Evolutionary conservation across 1,140 invertebrate species (phyloP).

Genomic region (Macrocentrus cingulum): DNA sequence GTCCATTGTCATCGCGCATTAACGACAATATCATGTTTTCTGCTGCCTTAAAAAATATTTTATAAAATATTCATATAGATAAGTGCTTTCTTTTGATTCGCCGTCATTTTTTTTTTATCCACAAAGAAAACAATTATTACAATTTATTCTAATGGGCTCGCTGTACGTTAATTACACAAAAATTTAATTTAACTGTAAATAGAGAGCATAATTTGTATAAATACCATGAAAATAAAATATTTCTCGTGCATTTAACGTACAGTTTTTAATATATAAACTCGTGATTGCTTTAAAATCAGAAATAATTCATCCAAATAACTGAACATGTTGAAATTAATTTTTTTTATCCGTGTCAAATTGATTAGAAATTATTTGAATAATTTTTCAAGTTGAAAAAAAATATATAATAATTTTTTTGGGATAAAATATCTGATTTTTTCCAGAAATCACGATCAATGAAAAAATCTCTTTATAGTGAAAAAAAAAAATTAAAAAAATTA

Average conservation of each 20-base stretch:
- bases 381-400: conserved; percentile 33
- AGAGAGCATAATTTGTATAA: background rate
- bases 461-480: no score
- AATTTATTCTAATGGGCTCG: background rate
- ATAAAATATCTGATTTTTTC: no score
- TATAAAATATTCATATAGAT: conserved; percentile 19
- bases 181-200: background rate
- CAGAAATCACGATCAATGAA: no score
- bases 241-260: no score
- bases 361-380: conserved; percentile 39
- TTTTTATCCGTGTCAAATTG: conserved; percentile 50
- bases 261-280: no score
- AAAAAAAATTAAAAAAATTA: no score
- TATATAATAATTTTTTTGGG: conserved; percentile 27
- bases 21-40: conserved; percentile 2
- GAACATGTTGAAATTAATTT: conserved; percentile 50
- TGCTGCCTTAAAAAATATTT: conserved; percentile 1
- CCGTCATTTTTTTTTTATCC: background rate
- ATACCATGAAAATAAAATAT: background rate
- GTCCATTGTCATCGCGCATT: background rate
- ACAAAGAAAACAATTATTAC: background rate
- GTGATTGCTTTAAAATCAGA: no score
- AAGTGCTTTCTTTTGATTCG: background rate
- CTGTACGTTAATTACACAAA: conserved; percentile 1
- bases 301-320: no score